Conservation (phyloP, 2,888 invertebrate species). For the Papilio gigon region DNA sequence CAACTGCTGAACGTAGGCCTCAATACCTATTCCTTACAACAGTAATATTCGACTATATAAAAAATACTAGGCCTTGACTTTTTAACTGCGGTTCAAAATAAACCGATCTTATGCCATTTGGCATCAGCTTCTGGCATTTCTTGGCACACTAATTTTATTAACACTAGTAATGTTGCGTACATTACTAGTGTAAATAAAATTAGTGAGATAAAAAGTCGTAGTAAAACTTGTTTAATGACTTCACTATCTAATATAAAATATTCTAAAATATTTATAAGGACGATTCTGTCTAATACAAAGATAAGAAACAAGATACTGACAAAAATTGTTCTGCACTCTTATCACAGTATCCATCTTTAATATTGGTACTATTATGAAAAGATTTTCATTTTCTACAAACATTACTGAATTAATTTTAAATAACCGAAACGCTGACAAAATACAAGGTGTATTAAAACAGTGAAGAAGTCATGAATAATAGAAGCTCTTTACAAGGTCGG, state of each 20-base stretch:
- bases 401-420: background rate
- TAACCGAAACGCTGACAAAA: too few species aligned
- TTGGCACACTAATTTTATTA: constrained; percentile 25
- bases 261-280: background rate
- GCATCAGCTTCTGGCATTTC: constrained; percentile 23
- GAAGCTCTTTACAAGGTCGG: background rate
- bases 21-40: too few species aligned
- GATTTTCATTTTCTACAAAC: background rate
- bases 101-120: constrained; percentile 24
- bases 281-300: constrained; percentile 15
- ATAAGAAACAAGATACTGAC: too few species aligned
- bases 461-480: background rate
- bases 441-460: background rate
- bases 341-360: background rate
- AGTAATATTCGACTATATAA: too few species aligned
- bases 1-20: too few species aligned
- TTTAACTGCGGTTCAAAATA: constrained; percentile 38
- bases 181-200: constrained; percentile 20
- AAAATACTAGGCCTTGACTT: constrained; percentile 22
- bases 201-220: constrained; percentile 19
- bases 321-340: too few species aligned
- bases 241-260: constrained; percentile 19
- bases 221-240: constrained; percentile 7
- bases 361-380: background rate
- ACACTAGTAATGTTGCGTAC: background rate